phyloP scores from a whole-genome alignment of 2,888 invertebrate species.

The Eurytoma adleriae region DNA sequence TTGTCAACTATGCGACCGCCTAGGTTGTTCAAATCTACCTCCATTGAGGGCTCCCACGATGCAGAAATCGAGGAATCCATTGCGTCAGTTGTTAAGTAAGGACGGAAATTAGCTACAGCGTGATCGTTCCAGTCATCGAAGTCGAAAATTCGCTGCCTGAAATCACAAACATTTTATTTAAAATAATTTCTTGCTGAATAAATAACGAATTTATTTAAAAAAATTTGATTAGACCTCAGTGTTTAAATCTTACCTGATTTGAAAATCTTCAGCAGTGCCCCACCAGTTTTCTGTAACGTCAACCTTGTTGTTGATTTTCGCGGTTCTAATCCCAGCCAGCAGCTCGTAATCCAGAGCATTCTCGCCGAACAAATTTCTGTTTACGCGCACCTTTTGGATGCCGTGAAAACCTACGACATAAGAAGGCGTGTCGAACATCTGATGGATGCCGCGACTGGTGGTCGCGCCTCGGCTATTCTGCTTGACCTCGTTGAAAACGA shows the following conservation, averaged over 20 bases:
- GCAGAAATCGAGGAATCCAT: conserved; percentile 87
- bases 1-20: conserved; percentile 87
- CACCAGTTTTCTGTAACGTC: conserved; percentile 98
- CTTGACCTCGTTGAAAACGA: conserved; percentile 87
- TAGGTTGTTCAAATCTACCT: conserved; percentile 82
- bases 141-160: conserved; percentile 93
- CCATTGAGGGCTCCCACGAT: conserved; percentile 78
- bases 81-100: conserved; percentile 88
- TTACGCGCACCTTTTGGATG: conserved; percentile 94
- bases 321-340: conserved; percentile 93
- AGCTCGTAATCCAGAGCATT: conserved; percentile 93
- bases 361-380: conserved; percentile 90
- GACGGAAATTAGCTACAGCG: conserved; percentile 93
- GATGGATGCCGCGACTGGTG: conserved; percentile 70
- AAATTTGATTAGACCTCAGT: not conserved
- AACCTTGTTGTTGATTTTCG: conserved; percentile 89
- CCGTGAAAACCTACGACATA: conserved; percentile 95
- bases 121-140: conserved; percentile 99
- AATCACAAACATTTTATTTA: conserved; percentile 10
- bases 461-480: conserved; percentile 79
- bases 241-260: conserved; percentile 79
- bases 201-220: not conserved
- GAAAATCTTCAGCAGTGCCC: conserved; percentile 87
- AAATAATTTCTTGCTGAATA: not conserved
- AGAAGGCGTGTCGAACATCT: conserved; percentile 79